A percentile compares a stretch with the other conserved stretches of the same genome.
Evolutionary conservation across 1,140 invertebrate genomes (phyloP).

Genomic region (Drosophila navojoa): DNA sequence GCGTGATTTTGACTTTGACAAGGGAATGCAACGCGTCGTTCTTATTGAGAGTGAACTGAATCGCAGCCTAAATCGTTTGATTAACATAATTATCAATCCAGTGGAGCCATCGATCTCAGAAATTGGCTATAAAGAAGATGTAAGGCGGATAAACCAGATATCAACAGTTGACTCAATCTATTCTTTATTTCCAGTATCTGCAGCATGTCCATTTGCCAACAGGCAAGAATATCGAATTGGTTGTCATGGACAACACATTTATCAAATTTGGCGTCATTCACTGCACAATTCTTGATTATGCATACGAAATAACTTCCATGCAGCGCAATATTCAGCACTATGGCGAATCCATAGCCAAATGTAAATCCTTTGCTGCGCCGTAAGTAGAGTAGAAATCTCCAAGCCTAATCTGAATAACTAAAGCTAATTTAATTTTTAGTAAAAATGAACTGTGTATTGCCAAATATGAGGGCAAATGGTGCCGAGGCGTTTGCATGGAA

Average conservation of each 20-base stretch:
- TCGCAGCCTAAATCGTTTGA: conserved; percentile 62
- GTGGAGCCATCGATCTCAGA: conserved; percentile 42
- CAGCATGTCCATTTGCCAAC: conserved; percentile 41
- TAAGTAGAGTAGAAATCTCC: conserved; percentile 18
- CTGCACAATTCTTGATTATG: conserved; percentile 54
- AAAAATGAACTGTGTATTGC: conserved; percentile 64
- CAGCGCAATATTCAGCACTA: conserved; percentile 66
- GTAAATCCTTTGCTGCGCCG: conserved; percentile 51
- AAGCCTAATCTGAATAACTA: background rate
- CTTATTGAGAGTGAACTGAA: conserved; percentile 50
- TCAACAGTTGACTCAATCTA: conserved; percentile 4
- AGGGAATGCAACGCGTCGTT: conserved; percentile 54
- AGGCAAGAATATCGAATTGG: conserved; percentile 58
- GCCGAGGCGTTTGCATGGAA: conserved; percentile 71
- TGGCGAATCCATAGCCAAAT: conserved; percentile 45
- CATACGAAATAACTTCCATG: conserved; percentile 62
- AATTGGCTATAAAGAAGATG: conserved; percentile 36
- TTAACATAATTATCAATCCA: conserved; percentile 52
- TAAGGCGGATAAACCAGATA: conserved; percentile 17
- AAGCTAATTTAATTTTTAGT: conserved; percentile 25
- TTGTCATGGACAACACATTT: conserved; percentile 71
- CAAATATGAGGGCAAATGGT: conserved; percentile 72
- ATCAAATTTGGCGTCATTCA: conserved; percentile 62
- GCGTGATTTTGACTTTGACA: conserved; percentile 29
- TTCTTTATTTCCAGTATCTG: conserved; percentile 51